Evolutionary conservation across 2,797 vertebrate species (phyloP), one percentile per base, ranked within the genome.

Genomic region (Leptoclinus maculatus): DNA sequence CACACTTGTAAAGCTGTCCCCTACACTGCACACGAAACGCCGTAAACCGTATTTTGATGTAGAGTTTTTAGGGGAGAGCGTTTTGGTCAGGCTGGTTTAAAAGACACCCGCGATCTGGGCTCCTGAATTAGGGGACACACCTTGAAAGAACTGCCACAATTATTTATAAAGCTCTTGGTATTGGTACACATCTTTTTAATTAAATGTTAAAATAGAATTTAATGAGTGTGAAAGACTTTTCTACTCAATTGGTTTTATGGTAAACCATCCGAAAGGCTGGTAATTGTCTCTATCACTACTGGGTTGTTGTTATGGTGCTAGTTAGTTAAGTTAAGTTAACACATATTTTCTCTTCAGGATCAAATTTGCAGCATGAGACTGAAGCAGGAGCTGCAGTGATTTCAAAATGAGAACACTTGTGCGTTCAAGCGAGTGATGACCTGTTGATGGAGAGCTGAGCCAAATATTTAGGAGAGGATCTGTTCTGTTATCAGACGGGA

Each of bases 401-500:
- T 71, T 67, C 73, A 2, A 13, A 19, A 4, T 3, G 47, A 29
- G 49, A 36, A 53, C 25, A 16, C 43, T 69, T 11, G 68, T 54
- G 49, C 67, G 66, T 13, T 59, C 58, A 8, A 21, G 7, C 13
- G 54, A 64, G 21, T n/a, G 73, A 74, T 60, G 65, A 16, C 11
- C 59, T 60, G 77, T 39, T 66, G 84, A 83, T 79, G 59, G 53
- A 76, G 58, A 58, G 56, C 21, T 59, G 63, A 71, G 53, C 51
- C 71, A 88, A 85, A 89, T 79, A 79, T 90, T 89, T 87, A 84
- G 57, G 63, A 72, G 84, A 81, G 79, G 84, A 89, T 84, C 87
- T 83, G 79, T 71, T 72, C 71, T 69, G 51, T 83, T 79, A 82
- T 88, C 86, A 76, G 60, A 58, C 9, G 57, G 53, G 32, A 41